Evolutionary conservation across 2,888 invertebrate genomes (phyloP).

Genomic region (Torymus tubicola): DNA sequence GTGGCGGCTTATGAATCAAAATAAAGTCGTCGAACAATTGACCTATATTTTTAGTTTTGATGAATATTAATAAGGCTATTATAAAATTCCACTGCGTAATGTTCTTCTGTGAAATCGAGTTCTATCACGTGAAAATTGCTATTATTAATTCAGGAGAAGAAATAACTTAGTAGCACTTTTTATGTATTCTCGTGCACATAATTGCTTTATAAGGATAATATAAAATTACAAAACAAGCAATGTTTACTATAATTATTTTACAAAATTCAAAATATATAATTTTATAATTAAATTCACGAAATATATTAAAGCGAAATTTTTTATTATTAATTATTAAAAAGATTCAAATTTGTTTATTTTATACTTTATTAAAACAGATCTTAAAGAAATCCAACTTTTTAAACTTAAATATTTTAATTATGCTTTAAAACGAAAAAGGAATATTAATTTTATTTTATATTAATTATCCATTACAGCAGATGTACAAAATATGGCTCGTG

Average conservation of each 20-base stretch:
- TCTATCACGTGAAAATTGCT: not conserved
- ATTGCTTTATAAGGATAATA: too few relatives aligned
- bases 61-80: not conserved
- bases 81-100: not conserved
- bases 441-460: not conserved
- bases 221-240: too few relatives aligned
- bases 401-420: too few relatives aligned
- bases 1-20: not conserved
- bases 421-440: too few relatives aligned
- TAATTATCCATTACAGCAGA: not conserved
- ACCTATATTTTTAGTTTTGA: not conserved
- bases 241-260: too few relatives aligned
- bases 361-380: too few relatives aligned
- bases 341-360: too few relatives aligned
- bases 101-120: not conserved
- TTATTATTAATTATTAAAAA: too few relatives aligned
- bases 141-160: not conserved
- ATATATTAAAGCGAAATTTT: too few relatives aligned
- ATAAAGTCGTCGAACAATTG: not conserved
- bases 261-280: too few relatives aligned
- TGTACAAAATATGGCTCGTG: constrained; percentile 26
- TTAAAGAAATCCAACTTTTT: too few relatives aligned
- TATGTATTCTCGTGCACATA: not conserved
- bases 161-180: not conserved
- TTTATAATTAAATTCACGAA: too few relatives aligned